Percentiles rank a stretch among this genome's conserved stretches.
phyloP scores from a whole-genome alignment of 2,888 invertebrate genomes.

The Dysmachus trigonus region DNA sequence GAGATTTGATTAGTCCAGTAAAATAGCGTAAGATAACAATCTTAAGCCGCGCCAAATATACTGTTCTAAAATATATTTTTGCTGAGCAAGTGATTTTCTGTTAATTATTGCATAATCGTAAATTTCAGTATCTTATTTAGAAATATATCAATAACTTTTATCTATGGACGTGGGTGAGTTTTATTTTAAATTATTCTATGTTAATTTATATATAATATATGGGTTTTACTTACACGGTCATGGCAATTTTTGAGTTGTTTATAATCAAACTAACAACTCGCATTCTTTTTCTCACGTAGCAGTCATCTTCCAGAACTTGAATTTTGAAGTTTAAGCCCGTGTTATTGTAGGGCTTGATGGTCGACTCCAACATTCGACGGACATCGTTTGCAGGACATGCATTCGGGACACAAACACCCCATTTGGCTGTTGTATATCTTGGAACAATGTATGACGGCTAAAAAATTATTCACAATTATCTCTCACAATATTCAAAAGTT shows the following conservation, averaged over 20 bases:
- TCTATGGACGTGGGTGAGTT: no score
- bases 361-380: conserved; percentile 66
- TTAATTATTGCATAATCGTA: no score
- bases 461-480: conserved; percentile 3
- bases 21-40: no score
- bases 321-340: conserved; percentile 69
- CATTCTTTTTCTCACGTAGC: conserved; percentile 66
- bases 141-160: no score
- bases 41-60: no score
- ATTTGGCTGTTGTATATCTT: conserved; percentile 74
- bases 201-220: not conserved
- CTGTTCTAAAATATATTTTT: no score
- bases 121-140: no score
- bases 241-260: conserved; percentile 63
- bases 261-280: conserved; percentile 55
- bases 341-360: conserved; percentile 70
- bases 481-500: not conserved
- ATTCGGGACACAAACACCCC: conserved; percentile 76
- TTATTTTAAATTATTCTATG: not conserved
- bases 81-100: no score
- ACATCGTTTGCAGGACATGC: conserved; percentile 71
- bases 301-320: conserved; percentile 69
- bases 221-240: conserved; percentile 64
- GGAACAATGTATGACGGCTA: conserved; percentile 79
- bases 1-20: no score